Conservation (phyloP, 1,140 invertebrate genomes). For the Adelges cooleyi region DNA sequence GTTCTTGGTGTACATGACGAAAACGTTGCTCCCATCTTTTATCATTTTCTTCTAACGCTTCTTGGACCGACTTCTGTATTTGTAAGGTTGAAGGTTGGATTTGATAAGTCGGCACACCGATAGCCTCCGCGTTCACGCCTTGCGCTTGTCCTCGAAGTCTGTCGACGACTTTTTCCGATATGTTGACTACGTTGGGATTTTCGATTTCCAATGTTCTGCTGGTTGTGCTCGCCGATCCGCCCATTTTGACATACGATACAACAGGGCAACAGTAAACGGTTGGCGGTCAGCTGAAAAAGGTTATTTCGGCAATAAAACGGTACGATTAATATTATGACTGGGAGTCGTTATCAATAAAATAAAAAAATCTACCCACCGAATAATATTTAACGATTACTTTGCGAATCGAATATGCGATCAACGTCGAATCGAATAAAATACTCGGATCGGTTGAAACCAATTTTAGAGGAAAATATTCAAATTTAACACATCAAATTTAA, state of each 20-base stretch:
- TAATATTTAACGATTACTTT: too few relatives aligned
- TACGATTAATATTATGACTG: too few relatives aligned
- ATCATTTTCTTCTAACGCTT: slow-evolving; percentile 13
- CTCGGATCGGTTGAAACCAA: too few relatives aligned
- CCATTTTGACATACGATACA: not conserved
- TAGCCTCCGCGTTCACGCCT: not conserved
- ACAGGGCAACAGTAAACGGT: too few relatives aligned
- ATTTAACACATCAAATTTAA: too few relatives aligned
- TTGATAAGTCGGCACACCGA: not conserved
- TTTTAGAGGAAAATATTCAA: too few relatives aligned
- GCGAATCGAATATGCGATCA: too few relatives aligned
- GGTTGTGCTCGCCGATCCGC: not conserved
- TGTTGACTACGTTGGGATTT: slow-evolving; percentile 10
- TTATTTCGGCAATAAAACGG: too few relatives aligned
- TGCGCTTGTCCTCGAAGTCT: slow-evolving; percentile 18
- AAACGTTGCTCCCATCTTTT: slow-evolving; percentile 13
- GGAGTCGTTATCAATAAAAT: too few relatives aligned
- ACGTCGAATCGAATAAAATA: too few relatives aligned
- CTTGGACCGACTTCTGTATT: slow-evolving; percentile 11
- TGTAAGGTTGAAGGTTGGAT: slow-evolving; percentile 2
- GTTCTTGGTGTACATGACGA: not conserved
- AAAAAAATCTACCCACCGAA: too few relatives aligned
- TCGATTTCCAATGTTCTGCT: slow-evolving; percentile 13
- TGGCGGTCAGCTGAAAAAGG: too few relatives aligned
- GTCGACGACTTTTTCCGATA: slow-evolving; percentile 12